Conservation (phyloP, 1,140 invertebrate genomes). For the Hydropsyche tenuis region DNA sequence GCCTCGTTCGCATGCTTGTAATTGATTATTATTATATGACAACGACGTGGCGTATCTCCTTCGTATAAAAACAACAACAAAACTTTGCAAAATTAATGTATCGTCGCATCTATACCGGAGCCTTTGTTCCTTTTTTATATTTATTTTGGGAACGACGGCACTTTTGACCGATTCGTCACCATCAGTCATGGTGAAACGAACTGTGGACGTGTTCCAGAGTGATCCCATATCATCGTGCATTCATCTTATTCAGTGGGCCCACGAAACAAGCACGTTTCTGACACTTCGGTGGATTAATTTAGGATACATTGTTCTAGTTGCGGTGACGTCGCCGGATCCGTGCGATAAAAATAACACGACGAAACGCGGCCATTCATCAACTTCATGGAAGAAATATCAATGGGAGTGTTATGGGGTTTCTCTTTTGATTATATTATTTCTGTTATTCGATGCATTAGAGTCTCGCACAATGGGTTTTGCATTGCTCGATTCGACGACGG, state of each 20-base stretch:
- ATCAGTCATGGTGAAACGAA: constrained; percentile 1
- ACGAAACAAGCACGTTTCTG: neutral
- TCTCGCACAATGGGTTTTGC: no score
- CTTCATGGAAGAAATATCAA: neutral
- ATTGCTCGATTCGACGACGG: no score
- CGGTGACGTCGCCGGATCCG: neutral
- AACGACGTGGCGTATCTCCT: no score
- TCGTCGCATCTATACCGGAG: no score
- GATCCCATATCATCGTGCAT: constrained; percentile 5
- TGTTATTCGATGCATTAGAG: no score
- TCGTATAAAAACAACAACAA: no score
- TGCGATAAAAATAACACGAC: neutral
- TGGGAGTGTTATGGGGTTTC: no score
- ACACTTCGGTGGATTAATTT: constrained; percentile 7
- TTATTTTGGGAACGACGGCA: neutral
- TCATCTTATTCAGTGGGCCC: constrained; percentile 4
- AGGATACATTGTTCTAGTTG: neutral
- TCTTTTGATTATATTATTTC: no score
- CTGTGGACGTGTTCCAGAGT: neutral
- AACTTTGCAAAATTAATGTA: no score
- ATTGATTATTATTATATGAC: constrained; percentile 8
- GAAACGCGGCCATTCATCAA: neutral
- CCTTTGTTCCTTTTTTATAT: neutral
- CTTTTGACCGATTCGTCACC: constrained; percentile 16
- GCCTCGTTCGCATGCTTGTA: neutral